Evolutionary conservation across 2,113 vertebrate genomes (phyloP).

Genomic region (Apodemus sylvaticus): DNA sequence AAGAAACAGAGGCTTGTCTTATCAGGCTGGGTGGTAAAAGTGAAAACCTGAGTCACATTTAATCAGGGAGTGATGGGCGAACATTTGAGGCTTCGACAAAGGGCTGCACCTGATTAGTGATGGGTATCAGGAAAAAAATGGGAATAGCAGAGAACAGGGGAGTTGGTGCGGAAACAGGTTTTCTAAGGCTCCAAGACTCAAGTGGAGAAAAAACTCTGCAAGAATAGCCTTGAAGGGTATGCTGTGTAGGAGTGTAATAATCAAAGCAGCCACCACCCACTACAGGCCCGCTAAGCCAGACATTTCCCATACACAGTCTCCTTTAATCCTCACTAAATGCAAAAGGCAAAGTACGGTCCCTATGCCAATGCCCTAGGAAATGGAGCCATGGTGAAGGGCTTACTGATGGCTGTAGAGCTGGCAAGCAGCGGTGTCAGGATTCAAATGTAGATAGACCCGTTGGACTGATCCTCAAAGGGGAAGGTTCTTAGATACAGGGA

Average conservation of each 20-base stretch:
- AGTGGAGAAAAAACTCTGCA: not conserved
- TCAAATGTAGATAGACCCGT: not conserved
- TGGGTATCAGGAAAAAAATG: not conserved
- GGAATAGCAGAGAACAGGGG: not conserved
- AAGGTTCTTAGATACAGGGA: not conserved
- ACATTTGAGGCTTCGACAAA: not conserved
- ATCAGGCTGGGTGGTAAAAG: not conserved
- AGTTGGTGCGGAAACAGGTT: not conserved
- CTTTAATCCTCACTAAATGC: constrained; percentile 37
- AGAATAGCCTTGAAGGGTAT: not conserved
- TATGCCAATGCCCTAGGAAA: constrained; percentile 4
- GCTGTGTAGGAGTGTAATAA: not conserved
- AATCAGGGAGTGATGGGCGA: not conserved
- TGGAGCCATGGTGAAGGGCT: not conserved
- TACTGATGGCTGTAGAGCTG: not conserved
- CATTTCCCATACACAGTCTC: not conserved
- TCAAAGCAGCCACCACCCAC: not conserved
- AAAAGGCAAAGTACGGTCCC: not conserved
- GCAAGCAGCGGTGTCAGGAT: not conserved
- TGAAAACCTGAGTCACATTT: not conserved
- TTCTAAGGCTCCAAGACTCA: not conserved
- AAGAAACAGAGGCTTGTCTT: constrained; percentile 35
- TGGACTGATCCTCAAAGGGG: not conserved
- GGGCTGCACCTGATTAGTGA: not conserved
- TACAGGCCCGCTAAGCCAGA: not conserved